Base-by-base conservation (phyloP, 1,140 invertebrate species). In the Nephila pilipes region DNA sequence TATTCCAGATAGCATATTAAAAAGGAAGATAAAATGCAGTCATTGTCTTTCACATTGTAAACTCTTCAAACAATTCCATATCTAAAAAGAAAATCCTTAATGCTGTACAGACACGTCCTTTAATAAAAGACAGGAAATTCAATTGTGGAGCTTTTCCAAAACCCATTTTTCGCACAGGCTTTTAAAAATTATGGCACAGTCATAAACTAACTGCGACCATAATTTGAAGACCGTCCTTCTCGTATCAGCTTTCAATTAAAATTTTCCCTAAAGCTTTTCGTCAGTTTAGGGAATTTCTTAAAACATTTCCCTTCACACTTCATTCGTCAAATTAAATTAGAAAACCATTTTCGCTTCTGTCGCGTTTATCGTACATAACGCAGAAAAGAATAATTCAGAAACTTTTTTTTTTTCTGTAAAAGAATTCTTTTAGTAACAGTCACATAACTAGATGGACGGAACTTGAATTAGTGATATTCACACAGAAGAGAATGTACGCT, bases 291-390 rank as follows among this genome's bases (percentile, higher is more conserved):
- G 16, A 60, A 60, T 20, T 60, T 60, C 58, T 60, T 60, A 60
- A 60, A 60, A 60, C 58, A 18, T 60, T 60, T 60, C 22, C 58
- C 58, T 60, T 18, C 58, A 60, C 22, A 60, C 58, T 60, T 22
- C 58, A 60, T 60, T 60, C 58, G 58, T 60, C 58, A 60, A 60
- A 60, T 60, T 60, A 60, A 60, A 60, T 60, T 60, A 60, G 58
- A 20, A 60, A 60, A 60, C 18, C 22, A 60, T 60, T 60, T 60
- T 60, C 58, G 16, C 58, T 60, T 60, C 16, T 60, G 46, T 46
- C 46, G n/a, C n/a, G 46, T 46, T 10, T 46, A 10, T 10, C 46
- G 6, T 46, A 46, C 46, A 46, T 10, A 46, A 10, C 46, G 12
- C 46, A 46, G 46, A 46, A 46, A 46, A 46, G 46, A 46, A 46